Evolutionary conservation across 2,113 vertebrate genomes (phyloP).

Genomic region (Podilymbus podiceps): DNA sequence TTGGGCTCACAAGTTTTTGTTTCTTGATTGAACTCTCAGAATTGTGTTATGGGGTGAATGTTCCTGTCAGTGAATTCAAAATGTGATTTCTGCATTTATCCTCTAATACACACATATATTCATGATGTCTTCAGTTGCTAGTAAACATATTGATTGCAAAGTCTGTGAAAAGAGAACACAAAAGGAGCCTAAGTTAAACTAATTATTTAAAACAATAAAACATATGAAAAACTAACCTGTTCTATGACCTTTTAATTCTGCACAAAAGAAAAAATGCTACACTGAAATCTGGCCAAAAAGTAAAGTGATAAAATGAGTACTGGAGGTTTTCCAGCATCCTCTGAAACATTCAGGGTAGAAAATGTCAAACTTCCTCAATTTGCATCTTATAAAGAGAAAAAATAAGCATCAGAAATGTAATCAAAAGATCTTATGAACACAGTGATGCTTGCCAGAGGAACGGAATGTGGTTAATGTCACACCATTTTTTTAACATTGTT

Average conservation of each 20-base stretch:
- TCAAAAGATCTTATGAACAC: not conserved
- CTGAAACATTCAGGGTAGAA: constrained; percentile 35
- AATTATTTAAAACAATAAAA: constrained; percentile 23
- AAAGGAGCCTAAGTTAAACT: not conserved
- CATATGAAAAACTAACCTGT: not conserved
- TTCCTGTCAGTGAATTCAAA: not conserved
- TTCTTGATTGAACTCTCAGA: constrained; percentile 50
- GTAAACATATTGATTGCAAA: constrained; percentile 14
- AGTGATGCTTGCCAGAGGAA: not conserved
- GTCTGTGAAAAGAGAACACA: not conserved
- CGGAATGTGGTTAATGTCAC: not conserved
- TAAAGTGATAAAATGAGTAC: constrained; percentile 42
- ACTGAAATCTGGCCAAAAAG: constrained; percentile 34
- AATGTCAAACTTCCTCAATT: constrained; percentile 32
- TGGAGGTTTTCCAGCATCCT: constrained; percentile 53
- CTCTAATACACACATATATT: not conserved
- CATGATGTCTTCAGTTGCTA: not conserved
- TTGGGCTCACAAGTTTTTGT: constrained; percentile 56
- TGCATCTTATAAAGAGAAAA: constrained; percentile 11
- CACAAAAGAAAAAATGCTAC: not conserved
- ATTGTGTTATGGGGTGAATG: not conserved
- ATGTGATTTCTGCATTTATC: constrained; percentile 40
- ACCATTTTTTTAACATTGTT: not conserved
- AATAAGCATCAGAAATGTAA: not conserved
- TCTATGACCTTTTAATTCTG: constrained; percentile 6